Percentiles rank a stretch among this genome's conserved stretches.
phyloP scores from a whole-genome alignment of 2,888 invertebrate species.

The Cheilosia soror region DNA sequence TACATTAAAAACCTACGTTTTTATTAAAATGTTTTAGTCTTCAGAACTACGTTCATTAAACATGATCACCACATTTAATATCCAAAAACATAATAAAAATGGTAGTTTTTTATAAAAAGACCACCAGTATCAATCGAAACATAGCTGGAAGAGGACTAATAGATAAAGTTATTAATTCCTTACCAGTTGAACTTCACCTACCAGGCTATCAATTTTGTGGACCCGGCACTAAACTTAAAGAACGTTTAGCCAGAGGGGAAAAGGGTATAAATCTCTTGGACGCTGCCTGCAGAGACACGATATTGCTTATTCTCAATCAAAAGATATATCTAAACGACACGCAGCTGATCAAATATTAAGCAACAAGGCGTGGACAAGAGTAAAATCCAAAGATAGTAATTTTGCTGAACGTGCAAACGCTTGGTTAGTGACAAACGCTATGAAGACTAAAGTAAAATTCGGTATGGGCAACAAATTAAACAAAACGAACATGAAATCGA shows the following conservation, averaged over 20 bases:
- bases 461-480: conserved; percentile 61
- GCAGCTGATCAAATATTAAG: conserved; percentile 52
- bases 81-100: too few relatives aligned
- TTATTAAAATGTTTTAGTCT: background rate
- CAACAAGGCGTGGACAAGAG: conserved; percentile 59
- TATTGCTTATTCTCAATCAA: conserved; percentile 57
- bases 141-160: conserved; percentile 23
- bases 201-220: conserved; percentile 74
- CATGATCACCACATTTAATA: too few relatives aligned
- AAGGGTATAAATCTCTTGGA: too few relatives aligned
- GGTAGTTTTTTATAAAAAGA: too few relatives aligned
- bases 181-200: conserved; percentile 76
- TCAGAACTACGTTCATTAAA: too few relatives aligned
- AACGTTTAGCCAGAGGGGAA: conserved; percentile 70
- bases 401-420: conserved; percentile 60
- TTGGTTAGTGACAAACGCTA: conserved; percentile 58
- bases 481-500: conserved; percentile 11
- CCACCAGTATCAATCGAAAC: too few relatives aligned
- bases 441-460: conserved; percentile 69
- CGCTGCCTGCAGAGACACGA: conserved; percentile 9
- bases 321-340: conserved; percentile 33
- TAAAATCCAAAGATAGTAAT: conserved; percentile 56
- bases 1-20: background rate
- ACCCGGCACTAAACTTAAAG: conserved; percentile 74
- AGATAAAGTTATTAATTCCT: conserved; percentile 73